Conservation (phyloP, 2,797 vertebrate species). For the Psittacula derbiana region DNA sequence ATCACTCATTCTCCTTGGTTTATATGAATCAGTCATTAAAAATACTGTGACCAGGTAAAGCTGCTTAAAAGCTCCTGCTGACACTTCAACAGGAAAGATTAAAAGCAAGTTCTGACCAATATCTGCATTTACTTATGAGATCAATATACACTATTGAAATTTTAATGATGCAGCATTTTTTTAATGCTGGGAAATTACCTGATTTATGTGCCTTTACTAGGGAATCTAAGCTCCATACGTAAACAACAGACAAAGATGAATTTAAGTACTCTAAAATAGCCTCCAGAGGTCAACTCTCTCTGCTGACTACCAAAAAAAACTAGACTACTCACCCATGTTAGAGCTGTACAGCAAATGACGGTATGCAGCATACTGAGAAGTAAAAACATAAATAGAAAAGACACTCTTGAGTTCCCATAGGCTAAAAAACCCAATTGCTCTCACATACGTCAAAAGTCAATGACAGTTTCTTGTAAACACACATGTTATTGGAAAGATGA, state of each 20-base stretch:
- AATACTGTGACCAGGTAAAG: not conserved
- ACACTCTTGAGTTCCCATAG: not conserved
- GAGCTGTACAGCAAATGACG: not conserved
- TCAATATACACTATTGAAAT: not conserved
- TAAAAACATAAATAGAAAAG: not conserved
- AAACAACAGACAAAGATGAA: not conserved
- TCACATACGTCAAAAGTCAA: not conserved
- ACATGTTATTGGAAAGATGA: not conserved
- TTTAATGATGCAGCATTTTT: not conserved
- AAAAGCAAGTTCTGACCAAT: not conserved
- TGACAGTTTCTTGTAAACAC: slow-evolving; percentile 23
- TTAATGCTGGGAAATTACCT: not conserved
- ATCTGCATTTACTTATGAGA: not conserved
- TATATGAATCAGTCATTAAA: not conserved
- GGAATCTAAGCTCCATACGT: not conserved
- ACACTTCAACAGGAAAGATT: not conserved
- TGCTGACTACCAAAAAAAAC: not conserved
- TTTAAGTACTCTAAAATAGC: not conserved
- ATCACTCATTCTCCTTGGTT: not conserved
- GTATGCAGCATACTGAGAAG: not conserved
- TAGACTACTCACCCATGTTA: not conserved
- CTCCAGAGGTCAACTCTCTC: not conserved
- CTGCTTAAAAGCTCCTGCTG: not conserved
- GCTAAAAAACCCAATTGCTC: not conserved
- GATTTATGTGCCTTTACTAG: not conserved